These are phyloP conservation scores for Hoplostethus atlanticus DNA, from an alignment of 2,797 vertebrate genomes.

Conservation along the genomic window DNA sequence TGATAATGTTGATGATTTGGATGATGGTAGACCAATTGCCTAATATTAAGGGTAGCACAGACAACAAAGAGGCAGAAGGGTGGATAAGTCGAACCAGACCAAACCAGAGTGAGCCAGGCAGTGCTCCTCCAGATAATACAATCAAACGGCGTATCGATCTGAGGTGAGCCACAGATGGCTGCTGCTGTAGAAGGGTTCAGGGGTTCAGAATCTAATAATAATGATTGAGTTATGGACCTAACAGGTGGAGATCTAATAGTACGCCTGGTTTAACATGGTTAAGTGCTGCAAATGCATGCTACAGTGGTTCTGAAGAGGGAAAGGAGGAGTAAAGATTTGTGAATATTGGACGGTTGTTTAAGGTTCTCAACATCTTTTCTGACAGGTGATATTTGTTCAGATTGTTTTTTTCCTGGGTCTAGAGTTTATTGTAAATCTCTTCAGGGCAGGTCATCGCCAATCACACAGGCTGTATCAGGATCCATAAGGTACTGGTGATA, in stretches of 20 bases:
- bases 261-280: conserved; percentile 19
- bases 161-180: conserved; percentile 59
- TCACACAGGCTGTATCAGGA: too few species aligned
- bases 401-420: too few species aligned
- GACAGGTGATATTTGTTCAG: neutral
- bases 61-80: conserved; percentile 43
- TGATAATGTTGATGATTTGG: neutral
- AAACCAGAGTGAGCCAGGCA: conserved; percentile 39
- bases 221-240: conserved; percentile 66
- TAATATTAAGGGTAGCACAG: neutral
- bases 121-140: conserved; percentile 60
- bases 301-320: neutral
- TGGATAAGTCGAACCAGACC: conserved; percentile 24
- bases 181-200: conserved; percentile 45
- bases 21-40: neutral
- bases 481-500: too few species aligned
- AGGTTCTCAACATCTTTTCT: neutral
- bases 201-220: conserved; percentile 60
- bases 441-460: too few species aligned
- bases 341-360: too few species aligned
- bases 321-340: neutral
- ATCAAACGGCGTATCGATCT: conserved; percentile 65
- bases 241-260: conserved; percentile 44
- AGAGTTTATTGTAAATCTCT: too few species aligned
- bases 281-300: neutral